A percentile compares a stretch with the other conserved stretches of the same genome.
Evolutionary conservation across 2,888 invertebrate species (phyloP).

Genomic region (Diaprepes abbreviatus): DNA sequence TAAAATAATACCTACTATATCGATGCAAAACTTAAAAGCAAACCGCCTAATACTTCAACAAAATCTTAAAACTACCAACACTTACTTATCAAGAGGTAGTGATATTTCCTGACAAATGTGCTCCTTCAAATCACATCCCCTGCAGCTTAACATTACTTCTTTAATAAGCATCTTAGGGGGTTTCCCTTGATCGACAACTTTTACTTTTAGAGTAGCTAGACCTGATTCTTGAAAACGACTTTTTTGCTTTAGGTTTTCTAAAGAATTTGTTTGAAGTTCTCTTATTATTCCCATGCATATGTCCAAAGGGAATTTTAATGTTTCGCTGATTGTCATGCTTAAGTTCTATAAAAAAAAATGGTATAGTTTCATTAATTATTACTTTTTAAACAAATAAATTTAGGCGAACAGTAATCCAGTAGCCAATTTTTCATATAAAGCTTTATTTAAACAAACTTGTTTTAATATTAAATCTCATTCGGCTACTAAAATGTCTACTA

Average conservation of each 20-base stretch:
- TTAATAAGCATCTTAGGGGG: conserved; percentile 70
- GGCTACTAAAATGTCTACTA: no score
- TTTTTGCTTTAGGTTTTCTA: conserved; percentile 80
- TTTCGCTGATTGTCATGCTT: conserved; percentile 72
- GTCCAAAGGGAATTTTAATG: conserved; percentile 70
- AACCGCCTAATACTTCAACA: no score
- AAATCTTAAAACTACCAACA: no score
- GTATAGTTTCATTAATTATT: no score
- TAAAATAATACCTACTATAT: no score
- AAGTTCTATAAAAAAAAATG: conserved; percentile 70
- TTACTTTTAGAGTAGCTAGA: conserved; percentile 79
- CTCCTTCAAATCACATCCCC: conserved; percentile 72
- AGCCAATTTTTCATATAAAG: no score
- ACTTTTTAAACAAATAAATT: no score
- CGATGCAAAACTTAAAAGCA: no score
- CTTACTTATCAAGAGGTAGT: conserved; percentile 67
- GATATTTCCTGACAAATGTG: conserved; percentile 70
- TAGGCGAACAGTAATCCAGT: no score
- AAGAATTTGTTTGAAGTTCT: conserved; percentile 77
- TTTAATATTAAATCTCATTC: no score
- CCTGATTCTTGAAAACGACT: conserved; percentile 79
- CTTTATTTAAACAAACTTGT: no score
- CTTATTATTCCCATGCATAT: conserved; percentile 72
- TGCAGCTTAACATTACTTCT: conserved; percentile 71
- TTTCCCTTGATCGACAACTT: conserved; percentile 72